Conservation (phyloP, 2,888 invertebrate genomes). For the Acrobasis suavella region DNA sequence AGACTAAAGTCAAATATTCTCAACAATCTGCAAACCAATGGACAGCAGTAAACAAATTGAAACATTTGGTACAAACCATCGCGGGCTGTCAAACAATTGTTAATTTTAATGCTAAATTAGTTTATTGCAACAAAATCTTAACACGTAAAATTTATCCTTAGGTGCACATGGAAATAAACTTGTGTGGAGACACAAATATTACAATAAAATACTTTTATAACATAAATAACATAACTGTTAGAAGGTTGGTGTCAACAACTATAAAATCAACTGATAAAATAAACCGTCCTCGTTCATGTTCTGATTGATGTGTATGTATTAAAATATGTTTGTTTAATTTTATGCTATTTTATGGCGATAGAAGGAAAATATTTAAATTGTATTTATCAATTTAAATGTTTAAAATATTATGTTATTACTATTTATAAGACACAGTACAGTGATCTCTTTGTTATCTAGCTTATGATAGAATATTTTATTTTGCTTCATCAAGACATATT, state of each 20-base stretch:
- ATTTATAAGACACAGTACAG: conserved; percentile 5
- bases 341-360: not conserved
- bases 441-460: not conserved
- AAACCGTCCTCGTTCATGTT: conserved; percentile 7
- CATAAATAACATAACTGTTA: conserved; percentile 28
- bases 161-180: conserved; percentile 17
- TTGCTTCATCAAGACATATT: no score
- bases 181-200: conserved; percentile 20
- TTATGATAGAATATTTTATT: no score
- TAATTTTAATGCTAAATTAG: conserved; percentile 43
- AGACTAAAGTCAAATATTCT: conserved; percentile 40
- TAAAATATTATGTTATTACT: not conserved
- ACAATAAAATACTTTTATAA: conserved; percentile 27
- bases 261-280: conserved; percentile 24
- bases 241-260: conserved; percentile 26
- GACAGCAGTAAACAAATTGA: conserved; percentile 71
- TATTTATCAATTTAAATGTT: conserved; percentile 1
- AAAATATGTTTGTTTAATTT: conserved; percentile 3
- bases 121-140: conserved; percentile 50
- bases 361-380: conserved; percentile 10
- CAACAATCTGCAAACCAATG: conserved; percentile 56
- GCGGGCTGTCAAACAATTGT: conserved; percentile 49
- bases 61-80: conserved; percentile 65
- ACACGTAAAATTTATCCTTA: conserved; percentile 12
- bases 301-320: conserved; percentile 15